Evolutionary conservation across 2,797 vertebrate species (phyloP).

Genomic region (Sebastes cheni): DNA sequence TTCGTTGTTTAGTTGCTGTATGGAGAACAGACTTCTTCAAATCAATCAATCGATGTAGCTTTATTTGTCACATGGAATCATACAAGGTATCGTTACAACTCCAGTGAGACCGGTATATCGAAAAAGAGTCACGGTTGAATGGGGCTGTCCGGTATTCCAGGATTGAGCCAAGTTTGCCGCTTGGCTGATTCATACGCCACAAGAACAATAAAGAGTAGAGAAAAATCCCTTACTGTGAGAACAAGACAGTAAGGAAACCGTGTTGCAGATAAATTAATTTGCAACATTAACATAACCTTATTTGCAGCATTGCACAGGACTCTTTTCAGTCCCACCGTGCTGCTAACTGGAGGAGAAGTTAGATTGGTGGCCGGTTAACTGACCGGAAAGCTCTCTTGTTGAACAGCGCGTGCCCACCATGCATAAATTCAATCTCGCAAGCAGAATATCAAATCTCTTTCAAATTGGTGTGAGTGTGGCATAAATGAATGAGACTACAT

Average conservation of each 20-base stretch:
- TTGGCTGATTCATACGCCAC: not conserved
- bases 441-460: slow-evolving; percentile 47
- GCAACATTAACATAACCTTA: not conserved
- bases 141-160: too few species aligned
- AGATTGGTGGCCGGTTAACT: slow-evolving; percentile 31
- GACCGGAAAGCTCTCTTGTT: slow-evolving; percentile 24
- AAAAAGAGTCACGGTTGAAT: too few species aligned
- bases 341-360: slow-evolving; percentile 4
- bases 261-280: slow-evolving; percentile 19
- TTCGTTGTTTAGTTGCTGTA: not conserved
- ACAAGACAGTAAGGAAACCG: not conserved
- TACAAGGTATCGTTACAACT: too few species aligned
- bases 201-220: not conserved
- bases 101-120: too few species aligned
- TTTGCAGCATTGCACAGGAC: not conserved
- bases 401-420: not conserved
- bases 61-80: too few species aligned
- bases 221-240: not conserved
- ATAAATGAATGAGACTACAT: slow-evolving; percentile 35
- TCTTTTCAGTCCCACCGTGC: not conserved
- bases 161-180: too few species aligned
- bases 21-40: too few species aligned
- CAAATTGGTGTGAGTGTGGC: slow-evolving; percentile 15
- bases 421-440: slow-evolving; percentile 45
- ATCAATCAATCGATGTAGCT: too few species aligned